Evolutionary conservation across 2,797 vertebrate genomes (phyloP), one percentile per base, ranked within the genome.

Genomic region (Delichon dasypus): DNA sequence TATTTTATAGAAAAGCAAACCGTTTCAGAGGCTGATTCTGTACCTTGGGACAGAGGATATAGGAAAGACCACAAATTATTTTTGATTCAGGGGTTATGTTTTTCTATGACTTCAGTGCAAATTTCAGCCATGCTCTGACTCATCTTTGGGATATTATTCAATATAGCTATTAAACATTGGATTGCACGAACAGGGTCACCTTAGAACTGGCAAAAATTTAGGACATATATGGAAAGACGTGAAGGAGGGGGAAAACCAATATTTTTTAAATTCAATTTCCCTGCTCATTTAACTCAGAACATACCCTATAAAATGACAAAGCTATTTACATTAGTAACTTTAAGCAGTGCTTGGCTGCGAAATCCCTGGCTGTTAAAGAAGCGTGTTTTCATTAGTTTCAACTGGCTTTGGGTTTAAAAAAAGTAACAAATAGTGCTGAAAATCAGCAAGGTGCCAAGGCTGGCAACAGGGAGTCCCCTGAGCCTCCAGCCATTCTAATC

Each of bases 401-500:
- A 85, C 90, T 94, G 67, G 77, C 93, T 96, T 89, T 78, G 62
- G 11, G 85, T 95, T 95, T 95, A 92, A 96, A 97, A 95, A 96
- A 95, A 96, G 94, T 73, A 97, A 94, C 95, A 96, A 95, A 93
- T 62, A 74, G 77, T 60, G 91, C 91, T 90, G 91, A 68, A 86
- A 94, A 94, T 45, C 94, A 94, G 80, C 4, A 8, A 94, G 94
- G 81, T 96, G 95, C 95, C 95, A 96, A 86, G 90, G 80, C 89
- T 97, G 96, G 94, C 94, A 97, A 80, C 50, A 5, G 42, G 17
- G 74, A 95, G 73, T 93, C 79, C 80, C 91, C 76, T 0, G 38
- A 90, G 89, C 84, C 25, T 14, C 10, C 51, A 92, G 90, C 90
- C 91, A 82, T 95, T 91, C 85, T 50, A 91, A 85, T 85, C 95